A percentile compares a stretch with the other conserved stretches of the same genome.
Evolutionary conservation across 1,140 invertebrate genomes (phyloP).

Genomic region (Drosophila tsacasi): DNA sequence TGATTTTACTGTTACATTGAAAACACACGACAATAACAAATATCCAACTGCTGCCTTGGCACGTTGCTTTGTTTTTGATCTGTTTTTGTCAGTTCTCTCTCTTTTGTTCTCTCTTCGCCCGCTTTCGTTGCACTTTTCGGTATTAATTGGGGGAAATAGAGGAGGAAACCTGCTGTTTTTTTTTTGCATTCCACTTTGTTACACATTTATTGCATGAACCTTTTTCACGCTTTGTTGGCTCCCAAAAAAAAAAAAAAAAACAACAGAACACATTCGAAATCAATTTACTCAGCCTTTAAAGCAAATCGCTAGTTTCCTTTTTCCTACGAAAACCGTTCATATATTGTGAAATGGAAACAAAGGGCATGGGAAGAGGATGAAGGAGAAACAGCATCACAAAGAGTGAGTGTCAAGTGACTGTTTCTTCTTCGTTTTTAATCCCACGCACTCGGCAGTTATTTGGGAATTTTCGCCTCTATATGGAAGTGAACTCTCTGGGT

Average conservation of each 20-base stretch:
- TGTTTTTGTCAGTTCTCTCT: conserved; percentile 38
- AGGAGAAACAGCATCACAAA: conserved; percentile 4
- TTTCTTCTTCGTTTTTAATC: conserved; percentile 16
- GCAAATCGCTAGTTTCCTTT: conserved; percentile 38
- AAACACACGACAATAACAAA: conserved; percentile 21
- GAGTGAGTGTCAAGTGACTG: conserved; percentile 64
- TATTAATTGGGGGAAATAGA: conserved; percentile 37
- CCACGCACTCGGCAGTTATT: conserved; percentile 58
- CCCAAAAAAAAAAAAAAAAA: conserved; percentile 8
- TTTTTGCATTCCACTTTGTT: conserved; percentile 49
- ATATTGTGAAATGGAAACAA: conserved; percentile 33
- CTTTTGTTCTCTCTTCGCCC: conserved; percentile 1
- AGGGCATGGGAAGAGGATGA: conserved; percentile 9
- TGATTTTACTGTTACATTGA: conserved; percentile 20
- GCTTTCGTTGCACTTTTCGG: conserved; percentile 27
- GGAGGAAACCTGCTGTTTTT: conserved; percentile 43
- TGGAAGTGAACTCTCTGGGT: conserved; percentile 27
- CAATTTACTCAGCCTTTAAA: conserved; percentile 54
- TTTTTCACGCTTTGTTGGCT: conserved; percentile 56
- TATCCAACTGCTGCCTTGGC: conserved; percentile 51
- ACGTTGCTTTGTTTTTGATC: conserved; percentile 55
- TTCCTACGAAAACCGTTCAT: conserved; percentile 16
- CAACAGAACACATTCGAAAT: conserved; percentile 49
- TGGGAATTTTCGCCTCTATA: conserved; percentile 15
- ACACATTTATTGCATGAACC: conserved; percentile 55